phyloP scores from a whole-genome alignment of 2,888 invertebrate genomes.

The Oasisia sp. region DNA sequence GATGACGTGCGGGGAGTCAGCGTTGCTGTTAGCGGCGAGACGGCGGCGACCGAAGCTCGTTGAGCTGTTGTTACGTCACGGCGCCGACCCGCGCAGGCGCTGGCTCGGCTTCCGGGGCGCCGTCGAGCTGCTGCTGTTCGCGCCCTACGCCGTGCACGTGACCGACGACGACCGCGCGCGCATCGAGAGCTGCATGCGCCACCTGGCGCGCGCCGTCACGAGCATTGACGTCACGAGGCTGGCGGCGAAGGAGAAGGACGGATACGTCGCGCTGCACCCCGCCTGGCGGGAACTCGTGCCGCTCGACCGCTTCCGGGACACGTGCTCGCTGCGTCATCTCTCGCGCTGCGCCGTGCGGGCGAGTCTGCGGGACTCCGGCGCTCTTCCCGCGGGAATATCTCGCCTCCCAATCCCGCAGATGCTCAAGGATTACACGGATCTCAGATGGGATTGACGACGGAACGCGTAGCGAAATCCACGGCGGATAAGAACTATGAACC shows the following conservation, averaged over 20 bases:
- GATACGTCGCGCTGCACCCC: not conserved
- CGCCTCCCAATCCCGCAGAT: not conserved
- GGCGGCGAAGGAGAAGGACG: slow-evolving; percentile 12
- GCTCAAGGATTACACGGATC: not conserved
- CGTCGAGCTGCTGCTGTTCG: slow-evolving; percentile 5
- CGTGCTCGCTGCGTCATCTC: not conserved
- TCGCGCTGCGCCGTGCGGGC: not conserved
- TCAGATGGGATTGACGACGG: not conserved
- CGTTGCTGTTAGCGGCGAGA: not conserved
- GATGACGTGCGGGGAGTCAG: not conserved
- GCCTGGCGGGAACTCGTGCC: not conserved
- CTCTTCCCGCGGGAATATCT: not conserved
- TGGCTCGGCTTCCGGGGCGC: not conserved
- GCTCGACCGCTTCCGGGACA: not conserved
- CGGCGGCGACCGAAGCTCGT: not conserved
- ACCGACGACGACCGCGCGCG: not conserved
- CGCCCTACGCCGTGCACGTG: not conserved
- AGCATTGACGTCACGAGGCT: not conserved
- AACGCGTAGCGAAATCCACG: not conserved
- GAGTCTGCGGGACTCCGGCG: not conserved
- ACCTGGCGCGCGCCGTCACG: not conserved
- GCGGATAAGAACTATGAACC: not conserved
- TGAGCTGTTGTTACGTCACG: not conserved
- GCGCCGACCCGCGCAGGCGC: not conserved
- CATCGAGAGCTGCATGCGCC: not conserved